phyloP scores from a whole-genome alignment of 2,888 invertebrate species.

The Mythimna lalbum region DNA sequence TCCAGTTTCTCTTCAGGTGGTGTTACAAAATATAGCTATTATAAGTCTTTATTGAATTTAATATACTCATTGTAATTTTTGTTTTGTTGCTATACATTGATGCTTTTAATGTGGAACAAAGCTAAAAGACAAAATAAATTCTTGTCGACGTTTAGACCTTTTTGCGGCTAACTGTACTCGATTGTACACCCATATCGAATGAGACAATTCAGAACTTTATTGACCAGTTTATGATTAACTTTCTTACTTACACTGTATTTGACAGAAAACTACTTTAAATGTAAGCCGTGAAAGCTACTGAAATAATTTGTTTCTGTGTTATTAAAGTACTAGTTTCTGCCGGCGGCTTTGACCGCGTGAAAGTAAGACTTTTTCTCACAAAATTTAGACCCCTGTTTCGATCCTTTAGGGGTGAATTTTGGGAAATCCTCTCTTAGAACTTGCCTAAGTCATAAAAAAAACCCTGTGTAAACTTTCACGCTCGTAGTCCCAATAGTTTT shows the following conservation, averaged over 20 bases:
- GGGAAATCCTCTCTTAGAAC: too few relatives aligned
- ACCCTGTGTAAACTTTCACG: too few relatives aligned
- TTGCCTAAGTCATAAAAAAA: too few relatives aligned
- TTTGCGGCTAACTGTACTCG: not conserved
- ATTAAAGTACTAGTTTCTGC: not conserved
- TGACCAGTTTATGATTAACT: constrained; percentile 52
- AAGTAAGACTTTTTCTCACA: too few relatives aligned
- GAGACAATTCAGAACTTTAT: constrained; percentile 49
- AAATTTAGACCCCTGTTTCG: too few relatives aligned
- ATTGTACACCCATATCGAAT: constrained; percentile 33
- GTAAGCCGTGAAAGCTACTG: not conserved
- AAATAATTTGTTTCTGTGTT: not conserved
- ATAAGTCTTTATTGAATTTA: too few relatives aligned
- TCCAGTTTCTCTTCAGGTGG: too few relatives aligned
- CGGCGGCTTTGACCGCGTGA: too few relatives aligned
- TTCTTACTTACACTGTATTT: constrained; percentile 57
- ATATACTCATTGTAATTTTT: not conserved
- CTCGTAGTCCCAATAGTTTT: too few relatives aligned
- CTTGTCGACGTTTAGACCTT: not conserved
- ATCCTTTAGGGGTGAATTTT: too few relatives aligned
- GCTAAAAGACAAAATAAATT: not conserved
- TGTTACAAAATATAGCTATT: too few relatives aligned
- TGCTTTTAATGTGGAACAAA: not conserved
- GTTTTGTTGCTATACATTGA: not conserved
- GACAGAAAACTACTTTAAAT: constrained; percentile 18